These are phyloP conservation scores for Epiblema foenella DNA, from an alignment of 2,888 invertebrate genomes.

Conservation along the genomic window DNA sequence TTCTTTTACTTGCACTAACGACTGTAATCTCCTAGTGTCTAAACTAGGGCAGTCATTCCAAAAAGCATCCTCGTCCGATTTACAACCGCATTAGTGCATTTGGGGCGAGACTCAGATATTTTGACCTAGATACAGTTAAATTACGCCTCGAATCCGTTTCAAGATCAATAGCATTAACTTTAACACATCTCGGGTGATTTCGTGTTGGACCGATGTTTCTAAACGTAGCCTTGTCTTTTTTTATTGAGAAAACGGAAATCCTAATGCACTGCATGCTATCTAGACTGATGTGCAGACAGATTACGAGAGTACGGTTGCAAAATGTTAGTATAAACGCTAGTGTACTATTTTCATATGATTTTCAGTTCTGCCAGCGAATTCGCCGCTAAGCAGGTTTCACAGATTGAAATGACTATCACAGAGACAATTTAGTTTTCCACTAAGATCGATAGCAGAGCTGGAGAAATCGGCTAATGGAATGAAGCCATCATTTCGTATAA, in stretches of 20 bases:
- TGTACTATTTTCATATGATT: background rate
- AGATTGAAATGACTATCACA: background rate
- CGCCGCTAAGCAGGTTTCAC: background rate
- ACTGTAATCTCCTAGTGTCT: slow-evolving; percentile 10
- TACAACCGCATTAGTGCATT: slow-evolving; percentile 47
- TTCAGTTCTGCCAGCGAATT: background rate
- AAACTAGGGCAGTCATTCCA: slow-evolving; percentile 32
- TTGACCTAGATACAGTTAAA: slow-evolving; percentile 52
- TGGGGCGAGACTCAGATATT: slow-evolving; percentile 52
- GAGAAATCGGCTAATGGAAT: background rate
- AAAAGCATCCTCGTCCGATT: slow-evolving; percentile 21
- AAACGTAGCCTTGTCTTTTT: slow-evolving; percentile 27
- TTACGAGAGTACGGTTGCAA: background rate
- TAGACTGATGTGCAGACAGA: background rate
- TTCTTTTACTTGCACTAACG: slow-evolving; percentile 21
- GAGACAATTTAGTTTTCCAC: background rate
- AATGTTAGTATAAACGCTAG: background rate
- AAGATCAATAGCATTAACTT: slow-evolving; percentile 42
- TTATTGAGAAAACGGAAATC: slow-evolving; percentile 24
- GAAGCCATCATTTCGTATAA: background rate
- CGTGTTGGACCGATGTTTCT: slow-evolving; percentile 19
- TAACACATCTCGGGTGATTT: slow-evolving; percentile 23
- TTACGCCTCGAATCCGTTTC: slow-evolving; percentile 35
- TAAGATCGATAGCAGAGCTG: background rate
- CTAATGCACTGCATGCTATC: slow-evolving; percentile 19